Conservation (phyloP, 2,113 vertebrate genomes). For the Actenoides lindsayi region DNA sequence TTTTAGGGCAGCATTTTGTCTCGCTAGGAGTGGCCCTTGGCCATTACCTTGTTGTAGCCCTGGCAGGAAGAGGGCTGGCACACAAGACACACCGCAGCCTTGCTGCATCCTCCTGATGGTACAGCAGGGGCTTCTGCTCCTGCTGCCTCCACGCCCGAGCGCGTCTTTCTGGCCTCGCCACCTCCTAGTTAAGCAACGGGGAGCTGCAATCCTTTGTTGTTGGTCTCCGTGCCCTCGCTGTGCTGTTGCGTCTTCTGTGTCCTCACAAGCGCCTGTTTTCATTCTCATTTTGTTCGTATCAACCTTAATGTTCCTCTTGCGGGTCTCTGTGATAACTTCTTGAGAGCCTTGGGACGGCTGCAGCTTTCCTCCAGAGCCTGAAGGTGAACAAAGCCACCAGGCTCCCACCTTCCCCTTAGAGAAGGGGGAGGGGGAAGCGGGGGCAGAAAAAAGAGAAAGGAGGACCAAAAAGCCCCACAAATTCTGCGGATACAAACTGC, state of each 20-base stretch:
- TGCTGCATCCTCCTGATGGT: neutral
- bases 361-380: neutral
- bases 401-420: neutral
- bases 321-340: neutral
- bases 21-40: neutral
- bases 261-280: rapidly evolving
- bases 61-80: neutral
- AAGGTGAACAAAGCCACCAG: neutral
- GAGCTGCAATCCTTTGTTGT: neutral
- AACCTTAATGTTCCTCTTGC: neutral
- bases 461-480: neutral
- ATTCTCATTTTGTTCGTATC: rapidly evolving
- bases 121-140: neutral
- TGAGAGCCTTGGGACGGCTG: neutral
- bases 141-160: rapidly evolving
- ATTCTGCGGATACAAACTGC: neutral
- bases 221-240: neutral
- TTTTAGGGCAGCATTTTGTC: no score
- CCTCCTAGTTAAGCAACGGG: no score
- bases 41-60: neutral
- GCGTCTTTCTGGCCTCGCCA: rapidly evolving
- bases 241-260: neutral
- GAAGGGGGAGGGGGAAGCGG: neutral
- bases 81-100: rapidly evolving
- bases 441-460: neutral